A percentile compares a stretch with the other conserved stretches of the same genome.
Conservation (phyloP, 1,140 invertebrate genomes). For the Stegodyphus mimosarum region DNA sequence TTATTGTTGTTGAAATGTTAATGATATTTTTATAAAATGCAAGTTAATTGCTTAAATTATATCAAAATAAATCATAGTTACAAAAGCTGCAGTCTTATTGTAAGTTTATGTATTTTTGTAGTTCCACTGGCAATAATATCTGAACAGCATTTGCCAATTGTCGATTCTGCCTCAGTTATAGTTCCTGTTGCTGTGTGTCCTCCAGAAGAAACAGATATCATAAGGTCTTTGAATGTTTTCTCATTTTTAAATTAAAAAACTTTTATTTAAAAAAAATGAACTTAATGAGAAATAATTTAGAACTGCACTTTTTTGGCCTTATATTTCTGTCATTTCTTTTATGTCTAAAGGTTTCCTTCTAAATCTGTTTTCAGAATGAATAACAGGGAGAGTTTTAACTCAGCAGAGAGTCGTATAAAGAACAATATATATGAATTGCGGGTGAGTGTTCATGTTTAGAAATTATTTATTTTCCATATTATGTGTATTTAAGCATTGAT, state of each 20-base stretch:
- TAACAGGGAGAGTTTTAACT: background rate
- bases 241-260: background rate
- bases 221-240: background rate
- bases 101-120: background rate
- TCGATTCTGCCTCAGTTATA: constrained; percentile 17
- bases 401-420: constrained; percentile 2
- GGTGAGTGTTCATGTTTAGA: background rate
- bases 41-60: too few species aligned
- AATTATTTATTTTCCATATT: background rate
- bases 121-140: constrained; percentile 48
- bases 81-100: too few species aligned
- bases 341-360: background rate
- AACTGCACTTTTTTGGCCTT: background rate
- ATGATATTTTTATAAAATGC: too few species aligned
- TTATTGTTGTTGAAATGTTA: too few species aligned
- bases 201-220: constrained; percentile 13
- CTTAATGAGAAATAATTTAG: too few species aligned
- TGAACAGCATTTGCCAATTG: constrained; percentile 48
- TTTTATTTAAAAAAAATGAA: too few species aligned
- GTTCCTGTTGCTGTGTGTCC: constrained; percentile 31
- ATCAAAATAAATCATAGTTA: too few species aligned
- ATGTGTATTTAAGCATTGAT: background rate
- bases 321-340: background rate
- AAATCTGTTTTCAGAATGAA: background rate
- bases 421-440: constrained; percentile 3